Evolutionary conservation across 2,888 invertebrate species (phyloP).

Genomic region (Drosophila demipolita): DNA sequence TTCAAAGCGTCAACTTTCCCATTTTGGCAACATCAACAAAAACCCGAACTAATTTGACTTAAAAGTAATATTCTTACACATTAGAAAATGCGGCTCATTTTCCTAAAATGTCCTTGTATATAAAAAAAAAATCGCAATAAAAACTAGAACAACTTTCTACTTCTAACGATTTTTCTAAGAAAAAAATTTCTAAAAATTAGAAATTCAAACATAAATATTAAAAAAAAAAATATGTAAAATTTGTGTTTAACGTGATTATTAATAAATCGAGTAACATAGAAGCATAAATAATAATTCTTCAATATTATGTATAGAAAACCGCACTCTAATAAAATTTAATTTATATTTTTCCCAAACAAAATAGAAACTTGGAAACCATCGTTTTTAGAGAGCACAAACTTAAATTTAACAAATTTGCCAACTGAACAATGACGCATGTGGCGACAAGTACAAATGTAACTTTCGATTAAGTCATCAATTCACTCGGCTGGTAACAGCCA

Average conservation of each 20-base stretch:
- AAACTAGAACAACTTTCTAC: not conserved
- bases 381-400: not conserved
- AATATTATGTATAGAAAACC: not conserved
- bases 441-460: not conserved
- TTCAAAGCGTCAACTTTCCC: constrained; percentile 48
- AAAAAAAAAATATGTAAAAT: not conserved
- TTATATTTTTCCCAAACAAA: too few species aligned
- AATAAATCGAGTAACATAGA: not conserved
- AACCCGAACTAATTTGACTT: constrained; percentile 29
- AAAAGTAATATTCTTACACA: constrained; percentile 2
- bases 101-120: not conserved
- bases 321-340: not conserved
- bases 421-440: not conserved
- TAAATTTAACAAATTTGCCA: not conserved
- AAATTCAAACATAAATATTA: too few species aligned
- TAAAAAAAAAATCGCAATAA: not conserved
- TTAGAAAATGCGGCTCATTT: not conserved
- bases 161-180: not conserved
- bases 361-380: not conserved
- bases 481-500: not conserved
- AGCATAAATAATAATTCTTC: not conserved
- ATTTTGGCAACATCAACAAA: constrained; percentile 38
- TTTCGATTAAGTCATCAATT: not conserved
- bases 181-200: not conserved
- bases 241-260: not conserved